A percentile compares a stretch with the other conserved stretches of the same genome.
These are phyloP conservation scores for Cotesia glomerata DNA, from an alignment of 1,140 invertebrate species.

Conservation along the genomic window DNA sequence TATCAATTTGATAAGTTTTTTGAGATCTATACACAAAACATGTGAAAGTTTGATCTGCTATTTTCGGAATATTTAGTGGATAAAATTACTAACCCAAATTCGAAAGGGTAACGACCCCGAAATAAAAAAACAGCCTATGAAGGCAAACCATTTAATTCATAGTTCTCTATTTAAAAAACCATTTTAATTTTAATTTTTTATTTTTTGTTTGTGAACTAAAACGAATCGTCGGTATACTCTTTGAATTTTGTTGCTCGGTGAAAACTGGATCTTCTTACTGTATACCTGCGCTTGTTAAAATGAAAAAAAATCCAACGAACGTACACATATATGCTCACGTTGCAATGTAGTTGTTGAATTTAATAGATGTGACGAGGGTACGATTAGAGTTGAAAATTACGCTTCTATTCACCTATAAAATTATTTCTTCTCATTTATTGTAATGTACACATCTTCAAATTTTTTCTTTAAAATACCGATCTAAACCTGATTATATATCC, in stretches of 20 bases:
- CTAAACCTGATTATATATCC: conserved; percentile 1
- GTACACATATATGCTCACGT: not conserved
- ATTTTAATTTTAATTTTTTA: conserved; percentile 13
- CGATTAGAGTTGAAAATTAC: conserved; percentile 18
- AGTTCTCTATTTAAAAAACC: conserved; percentile 14
- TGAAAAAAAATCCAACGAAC: no score
- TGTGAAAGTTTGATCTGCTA: not conserved
- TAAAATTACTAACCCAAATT: conserved; percentile 24
- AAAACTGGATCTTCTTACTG: conserved; percentile 20
- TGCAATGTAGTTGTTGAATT: not conserved
- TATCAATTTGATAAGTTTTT: no score
- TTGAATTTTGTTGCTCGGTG: conserved; percentile 17
- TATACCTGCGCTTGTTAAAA: conserved; percentile 9
- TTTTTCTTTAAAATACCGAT: not conserved
- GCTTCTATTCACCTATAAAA: conserved; percentile 23
- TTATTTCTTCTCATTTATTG: not conserved
- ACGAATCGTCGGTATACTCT: conserved; percentile 17
- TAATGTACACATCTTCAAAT: not conserved
- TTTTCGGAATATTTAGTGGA: not conserved
- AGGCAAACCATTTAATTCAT: conserved; percentile 17
- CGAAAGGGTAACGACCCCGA: conserved; percentile 24
- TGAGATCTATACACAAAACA: not conserved
- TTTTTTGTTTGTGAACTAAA: conserved; percentile 12
- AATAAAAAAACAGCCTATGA: conserved; percentile 9
- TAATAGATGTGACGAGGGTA: conserved; percentile 15